Evolutionary conservation across 2,888 invertebrate species (phyloP).

Genomic region (Sylvicola cinctus): DNA sequence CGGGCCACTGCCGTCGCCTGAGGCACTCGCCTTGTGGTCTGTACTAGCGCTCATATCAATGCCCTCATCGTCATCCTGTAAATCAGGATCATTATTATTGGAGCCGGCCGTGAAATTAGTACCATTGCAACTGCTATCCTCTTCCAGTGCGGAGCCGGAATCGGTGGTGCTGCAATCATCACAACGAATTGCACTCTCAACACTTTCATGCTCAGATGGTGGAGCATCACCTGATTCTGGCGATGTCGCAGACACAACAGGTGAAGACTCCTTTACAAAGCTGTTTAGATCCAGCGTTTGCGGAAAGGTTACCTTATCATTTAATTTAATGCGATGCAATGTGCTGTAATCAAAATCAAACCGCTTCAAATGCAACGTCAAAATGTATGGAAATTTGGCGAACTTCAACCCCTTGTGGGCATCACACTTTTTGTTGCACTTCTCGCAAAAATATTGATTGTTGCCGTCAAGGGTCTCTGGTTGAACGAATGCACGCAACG

Average conservation of each 20-base stretch:
- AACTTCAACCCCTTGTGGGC: conserved; percentile 82
- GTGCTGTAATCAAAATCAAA: conserved; percentile 78
- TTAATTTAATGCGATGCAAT: conserved; percentile 67
- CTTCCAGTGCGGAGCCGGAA: conserved; percentile 44
- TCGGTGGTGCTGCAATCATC: conserved; percentile 49
- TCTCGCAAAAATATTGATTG: conserved; percentile 76
- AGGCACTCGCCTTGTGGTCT: conserved; percentile 20
- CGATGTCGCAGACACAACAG: background rate
- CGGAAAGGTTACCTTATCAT: conserved; percentile 72
- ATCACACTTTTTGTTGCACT: conserved; percentile 68
- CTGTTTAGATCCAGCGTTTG: conserved; percentile 58
- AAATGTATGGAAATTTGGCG: conserved; percentile 63
- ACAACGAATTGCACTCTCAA: conserved; percentile 27
- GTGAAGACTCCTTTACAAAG: conserved; percentile 29
- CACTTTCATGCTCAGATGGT: conserved; percentile 24
- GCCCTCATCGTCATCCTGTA: conserved; percentile 45
- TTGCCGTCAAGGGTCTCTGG: conserved; percentile 64
- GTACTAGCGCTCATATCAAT: conserved; percentile 37
- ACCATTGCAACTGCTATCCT: conserved; percentile 31
- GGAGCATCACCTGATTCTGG: conserved; percentile 8
- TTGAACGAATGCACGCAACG: conserved; percentile 60
- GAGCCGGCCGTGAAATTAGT: conserved; percentile 16
- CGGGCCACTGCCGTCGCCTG: conserved; percentile 32
- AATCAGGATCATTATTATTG: conserved; percentile 12
- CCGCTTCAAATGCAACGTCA: conserved; percentile 70